phyloP scores from a whole-genome alignment of 1,140 invertebrate genomes.

The Holcopasites calliopsidis region DNA sequence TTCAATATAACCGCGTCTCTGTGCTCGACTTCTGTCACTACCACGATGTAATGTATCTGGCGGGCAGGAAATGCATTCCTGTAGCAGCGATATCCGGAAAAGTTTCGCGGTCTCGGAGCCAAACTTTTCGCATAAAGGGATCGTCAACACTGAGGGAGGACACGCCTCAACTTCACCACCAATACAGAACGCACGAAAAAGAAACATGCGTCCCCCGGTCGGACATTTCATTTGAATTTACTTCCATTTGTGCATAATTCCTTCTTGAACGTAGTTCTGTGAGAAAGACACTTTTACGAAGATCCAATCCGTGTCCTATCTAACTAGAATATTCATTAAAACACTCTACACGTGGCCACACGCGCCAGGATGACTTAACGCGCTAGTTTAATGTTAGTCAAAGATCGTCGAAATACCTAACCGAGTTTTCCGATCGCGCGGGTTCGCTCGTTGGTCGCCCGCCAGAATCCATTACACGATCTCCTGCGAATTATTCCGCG shows the following conservation, averaged over 20 bases:
- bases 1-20: conserved; percentile 39
- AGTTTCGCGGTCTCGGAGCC: conserved; percentile 9
- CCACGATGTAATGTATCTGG: conserved; percentile 36
- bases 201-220: neutral
- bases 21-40: conserved; percentile 40
- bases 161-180: conserved; percentile 9
- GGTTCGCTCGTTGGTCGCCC: neutral
- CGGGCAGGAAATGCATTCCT: conserved; percentile 35
- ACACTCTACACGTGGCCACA: no score
- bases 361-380: neutral
- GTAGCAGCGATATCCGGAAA: conserved; percentile 37
- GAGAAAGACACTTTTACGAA: no score
- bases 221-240: conserved; percentile 2
- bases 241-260: neutral
- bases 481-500: conserved; percentile 29
- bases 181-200: conserved; percentile 7
- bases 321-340: no score
- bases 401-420: conserved; percentile 3
- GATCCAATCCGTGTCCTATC: no score
- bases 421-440: conserved; percentile 5
- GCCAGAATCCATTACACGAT: conserved; percentile 29
- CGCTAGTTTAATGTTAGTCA: neutral
- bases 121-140: conserved; percentile 45
- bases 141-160: conserved; percentile 11
- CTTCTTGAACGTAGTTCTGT: no score